Evolutionary conservation across 1,140 invertebrate species (phyloP), one percentile per base, ranked within the genome.

Genomic region (Brachionus koreanus): DNA sequence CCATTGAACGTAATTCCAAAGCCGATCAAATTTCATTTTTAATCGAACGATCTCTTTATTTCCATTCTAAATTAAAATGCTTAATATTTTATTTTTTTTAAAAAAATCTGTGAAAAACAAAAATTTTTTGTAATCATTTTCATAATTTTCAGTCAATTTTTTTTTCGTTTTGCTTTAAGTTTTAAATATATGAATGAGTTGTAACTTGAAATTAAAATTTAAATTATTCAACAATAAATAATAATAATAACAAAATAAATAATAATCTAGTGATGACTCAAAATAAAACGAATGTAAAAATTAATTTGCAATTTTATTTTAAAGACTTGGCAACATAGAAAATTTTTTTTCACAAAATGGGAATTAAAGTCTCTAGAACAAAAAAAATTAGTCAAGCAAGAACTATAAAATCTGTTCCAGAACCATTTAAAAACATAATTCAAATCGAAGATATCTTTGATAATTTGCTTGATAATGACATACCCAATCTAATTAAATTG

Each of bases 1-100:
- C 25, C 63, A 65, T 13, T 33, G 25, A 13, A 65, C 35, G 25
- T 5, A 13, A 13, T n/a, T 33, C 33, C 63, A 10, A 33, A n/a
- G 3, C 6, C 0, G 33, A 65, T 65, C 12, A 4, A 65, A 33
- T 65, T 1, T 39, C 35, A 37, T 69, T 16, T 16, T 69, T 39
- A 57, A 57, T 19, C 2, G 19, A 16, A 2, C 16, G 13, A 69
- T 10, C 7, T 37, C 2, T 19, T 69, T 16, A 37, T 69, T 19
- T 16, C 39, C 65, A 69, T 69, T 69, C 65, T 69, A 69, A 69
- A 69, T 69, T 16, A 19, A 69, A 69, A 69, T 57, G n/a, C 37
- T 16, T 16, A 19, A 16, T 37, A 13, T 37, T 67, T 67, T 67
- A 33, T 16, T 65, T 65, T 65, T 29, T 65, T 29, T 9, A 63